Conservation (phyloP, 2,113 vertebrate species). For the Chloroceryle aenea region DNA sequence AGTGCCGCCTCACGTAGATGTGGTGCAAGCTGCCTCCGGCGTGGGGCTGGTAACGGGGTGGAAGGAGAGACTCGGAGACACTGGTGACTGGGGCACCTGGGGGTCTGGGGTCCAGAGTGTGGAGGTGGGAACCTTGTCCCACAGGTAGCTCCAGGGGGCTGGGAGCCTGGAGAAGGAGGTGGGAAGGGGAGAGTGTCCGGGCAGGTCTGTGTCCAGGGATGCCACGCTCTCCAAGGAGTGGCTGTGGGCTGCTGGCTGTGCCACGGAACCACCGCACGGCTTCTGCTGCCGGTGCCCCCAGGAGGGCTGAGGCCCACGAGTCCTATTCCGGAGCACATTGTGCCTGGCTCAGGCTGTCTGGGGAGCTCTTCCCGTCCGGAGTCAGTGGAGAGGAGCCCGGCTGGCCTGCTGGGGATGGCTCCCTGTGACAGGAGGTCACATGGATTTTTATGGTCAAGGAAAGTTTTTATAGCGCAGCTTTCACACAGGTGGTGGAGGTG, state of each 20-base stretch:
- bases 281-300: rapidly evolving
- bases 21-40: background rate
- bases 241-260: background rate
- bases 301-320: rapidly evolving
- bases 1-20: background rate
- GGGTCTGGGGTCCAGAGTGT: background rate
- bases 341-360: rapidly evolving
- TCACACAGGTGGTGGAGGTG: background rate
- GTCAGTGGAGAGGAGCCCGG: background rate
- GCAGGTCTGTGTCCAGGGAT: background rate
- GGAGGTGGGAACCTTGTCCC: background rate
- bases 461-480: background rate
- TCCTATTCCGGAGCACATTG: rapidly evolving
- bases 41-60: background rate
- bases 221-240: rapidly evolving
- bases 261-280: background rate
- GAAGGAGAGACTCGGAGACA: background rate
- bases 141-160: background rate
- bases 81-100: background rate
- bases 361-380: background rate
- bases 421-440: background rate
- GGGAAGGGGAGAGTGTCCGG: background rate
- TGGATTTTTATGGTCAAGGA: background rate
- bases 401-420: background rate
- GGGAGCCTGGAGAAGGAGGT: background rate